A percentile compares a stretch with the other conserved stretches of the same genome.
These are phyloP conservation scores for Teleiodes luculella DNA, from an alignment of 2,888 invertebrate species.

Conservation along the genomic window DNA sequence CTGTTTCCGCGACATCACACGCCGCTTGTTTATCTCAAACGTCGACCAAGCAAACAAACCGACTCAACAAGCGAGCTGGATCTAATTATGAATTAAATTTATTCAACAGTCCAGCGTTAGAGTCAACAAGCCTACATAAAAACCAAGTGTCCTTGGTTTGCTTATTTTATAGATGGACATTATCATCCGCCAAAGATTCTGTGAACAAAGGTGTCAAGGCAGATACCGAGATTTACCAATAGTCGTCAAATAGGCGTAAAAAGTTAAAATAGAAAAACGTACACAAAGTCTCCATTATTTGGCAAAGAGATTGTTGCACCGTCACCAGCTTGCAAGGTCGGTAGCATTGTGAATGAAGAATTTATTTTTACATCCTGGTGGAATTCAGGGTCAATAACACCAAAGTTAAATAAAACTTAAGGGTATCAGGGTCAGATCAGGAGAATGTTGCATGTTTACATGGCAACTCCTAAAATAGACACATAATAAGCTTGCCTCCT, in stretches of 20 bases:
- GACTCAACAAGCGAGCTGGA: background rate
- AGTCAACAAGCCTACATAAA: slow-evolving; percentile 2
- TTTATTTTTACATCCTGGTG: slow-evolving; percentile 33
- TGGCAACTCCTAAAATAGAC: background rate
- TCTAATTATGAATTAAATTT: slow-evolving; percentile 3
- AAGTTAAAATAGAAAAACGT: background rate
- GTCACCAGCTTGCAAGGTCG: slow-evolving; percentile 50
- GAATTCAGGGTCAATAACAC: slow-evolving; percentile 13
- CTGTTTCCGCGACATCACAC: background rate
- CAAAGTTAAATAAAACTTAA: background rate
- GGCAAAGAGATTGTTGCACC: slow-evolving; percentile 55
- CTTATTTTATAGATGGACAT: slow-evolving; percentile 16
- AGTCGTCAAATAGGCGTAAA: slow-evolving; percentile 3
- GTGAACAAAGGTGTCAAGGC: slow-evolving; percentile 28
- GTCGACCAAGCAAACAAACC: background rate
- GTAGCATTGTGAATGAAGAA: slow-evolving; percentile 44
- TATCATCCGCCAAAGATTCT: slow-evolving; percentile 20
- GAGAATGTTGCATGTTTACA: background rate
- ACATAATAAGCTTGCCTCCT: no score
- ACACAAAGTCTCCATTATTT: slow-evolving; percentile 32
- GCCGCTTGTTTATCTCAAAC: slow-evolving; percentile 1
- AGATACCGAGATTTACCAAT: slow-evolving; percentile 7
- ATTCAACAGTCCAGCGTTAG: background rate
- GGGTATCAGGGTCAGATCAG: background rate
- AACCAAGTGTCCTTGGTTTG: slow-evolving; percentile 11